Base-by-base conservation (phyloP, 2,888 invertebrate species). In the Hyposoter dolosus region DNA sequence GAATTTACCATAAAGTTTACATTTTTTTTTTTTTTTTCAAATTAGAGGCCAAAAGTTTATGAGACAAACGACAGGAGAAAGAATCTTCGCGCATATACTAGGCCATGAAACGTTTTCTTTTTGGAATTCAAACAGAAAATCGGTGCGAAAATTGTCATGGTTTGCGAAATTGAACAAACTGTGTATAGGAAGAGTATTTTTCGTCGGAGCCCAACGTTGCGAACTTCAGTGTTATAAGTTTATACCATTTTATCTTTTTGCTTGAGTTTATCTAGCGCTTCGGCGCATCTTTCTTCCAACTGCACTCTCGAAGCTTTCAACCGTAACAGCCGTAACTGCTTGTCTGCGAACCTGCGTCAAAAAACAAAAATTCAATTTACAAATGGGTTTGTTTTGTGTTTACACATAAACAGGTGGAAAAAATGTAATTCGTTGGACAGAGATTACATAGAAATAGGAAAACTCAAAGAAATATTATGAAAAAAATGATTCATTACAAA, bases 291-390 rank as follows among this genome's bases (percentile, higher is more conserved):
- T 87, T 95, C 95, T 91, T 96, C 95, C 65, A 95, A 93, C 69
- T 94, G 94, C 88, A 95, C 94, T 87, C 95, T 94, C 69, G 95
- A 95, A 76, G 95, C 95, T 92, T 96, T 95, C 86, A 96, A 93
- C 89, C 95, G 95, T 88, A 95, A 93, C 83, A 96, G 95, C 89
- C 95, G 95, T 90, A 95, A 94, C 90, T 96, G 96, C 90, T 96
- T 96, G 90, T 96, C 96, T 43, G 95, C 94, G 92, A 96, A 96
- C 89, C 96, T 96, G 88, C 74, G 19, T 6, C 3, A 63, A 53
- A 71, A 72, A 69, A 47, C 50, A 32, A 79, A 83, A 32, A 50
- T 7, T 65, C 45, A 50, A 56, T 10, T 40, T 15, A 53, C 9
- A n/a, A 23, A 82, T 63, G 35, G 0, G 19, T 53, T 72, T 35